Conservation (phyloP, 2,113 vertebrate genomes). For the Gallinago paraguaiae region DNA sequence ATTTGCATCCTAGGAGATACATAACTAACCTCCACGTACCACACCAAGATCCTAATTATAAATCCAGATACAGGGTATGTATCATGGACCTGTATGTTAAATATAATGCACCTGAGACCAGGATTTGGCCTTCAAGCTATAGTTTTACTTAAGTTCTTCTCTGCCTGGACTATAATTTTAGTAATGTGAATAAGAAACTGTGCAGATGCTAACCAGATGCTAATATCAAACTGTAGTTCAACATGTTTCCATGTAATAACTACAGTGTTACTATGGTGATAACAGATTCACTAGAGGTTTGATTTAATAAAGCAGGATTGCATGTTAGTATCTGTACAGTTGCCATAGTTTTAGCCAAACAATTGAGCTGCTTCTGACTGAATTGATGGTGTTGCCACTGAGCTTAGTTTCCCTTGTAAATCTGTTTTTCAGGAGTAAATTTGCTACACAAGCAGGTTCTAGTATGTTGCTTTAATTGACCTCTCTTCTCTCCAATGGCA, state of each 20-base stretch:
- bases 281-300: slow-evolving; percentile 73
- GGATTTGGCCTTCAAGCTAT: slow-evolving; percentile 23
- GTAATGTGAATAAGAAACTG: slow-evolving; percentile 50
- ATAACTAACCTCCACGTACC: not conserved
- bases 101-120: slow-evolving; percentile 49
- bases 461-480: slow-evolving; percentile 12
- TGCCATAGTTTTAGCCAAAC: slow-evolving; percentile 71
- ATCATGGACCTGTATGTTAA: not conserved
- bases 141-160: slow-evolving; percentile 40
- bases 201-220: slow-evolving; percentile 75
- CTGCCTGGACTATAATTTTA: slow-evolving; percentile 51
- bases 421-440: slow-evolving; percentile 19
- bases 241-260: slow-evolving; percentile 72
- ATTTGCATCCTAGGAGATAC: slow-evolving; percentile 51
- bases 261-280: slow-evolving; percentile 76
- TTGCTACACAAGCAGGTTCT: slow-evolving; percentile 49
- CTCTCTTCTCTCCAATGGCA: not conserved
- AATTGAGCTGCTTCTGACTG: slow-evolving; percentile 46
- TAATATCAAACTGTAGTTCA: slow-evolving; percentile 65
- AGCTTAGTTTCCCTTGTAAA: slow-evolving; percentile 38
- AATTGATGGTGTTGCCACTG: slow-evolving; percentile 48
- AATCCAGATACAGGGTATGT: slow-evolving; percentile 19
- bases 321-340: slow-evolving; percentile 64
- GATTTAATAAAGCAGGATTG: slow-evolving; percentile 69
- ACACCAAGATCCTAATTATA: not conserved